These are phyloP conservation scores for Drosophila kohkoa DNA, from an alignment of 1,140 invertebrate species.

Conservation along the genomic window DNA sequence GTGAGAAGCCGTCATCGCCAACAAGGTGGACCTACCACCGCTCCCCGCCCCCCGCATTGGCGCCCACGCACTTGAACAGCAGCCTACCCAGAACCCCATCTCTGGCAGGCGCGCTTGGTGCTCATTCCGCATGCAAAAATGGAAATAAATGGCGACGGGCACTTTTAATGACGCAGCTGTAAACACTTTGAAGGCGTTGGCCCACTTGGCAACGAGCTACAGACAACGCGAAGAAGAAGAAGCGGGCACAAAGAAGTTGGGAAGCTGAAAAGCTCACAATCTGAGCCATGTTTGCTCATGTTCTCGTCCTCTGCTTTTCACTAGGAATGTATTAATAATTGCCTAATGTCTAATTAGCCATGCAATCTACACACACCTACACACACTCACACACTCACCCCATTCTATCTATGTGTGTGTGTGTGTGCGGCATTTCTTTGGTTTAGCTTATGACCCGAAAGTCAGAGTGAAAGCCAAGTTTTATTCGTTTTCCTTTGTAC, in stretches of 20 bases:
- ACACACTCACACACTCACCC: not conserved
- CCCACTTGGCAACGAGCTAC: constrained; percentile 55
- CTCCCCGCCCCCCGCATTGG: not conserved
- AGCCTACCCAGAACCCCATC: constrained; percentile 10
- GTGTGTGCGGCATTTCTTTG: not conserved
- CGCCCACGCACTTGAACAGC: constrained; percentile 3
- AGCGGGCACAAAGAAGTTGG: not conserved
- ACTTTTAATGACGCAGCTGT: constrained; percentile 77
- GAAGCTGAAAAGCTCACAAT: constrained; percentile 25
- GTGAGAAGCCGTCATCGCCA: constrained; percentile 60
- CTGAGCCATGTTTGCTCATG: constrained; percentile 62
- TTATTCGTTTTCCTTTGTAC: not conserved
- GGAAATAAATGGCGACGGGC: constrained; percentile 65
- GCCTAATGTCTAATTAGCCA: constrained; percentile 78
- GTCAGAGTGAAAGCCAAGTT: constrained; percentile 5
- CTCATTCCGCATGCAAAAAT: constrained; percentile 23
- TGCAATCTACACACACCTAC: constrained; percentile 35
- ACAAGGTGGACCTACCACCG: constrained; percentile 26
- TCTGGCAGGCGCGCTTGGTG: not conserved
- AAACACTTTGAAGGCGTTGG: constrained; percentile 73
- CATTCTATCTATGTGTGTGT: not conserved
- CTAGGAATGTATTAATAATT: constrained; percentile 74
- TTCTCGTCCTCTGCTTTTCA: constrained; percentile 24
- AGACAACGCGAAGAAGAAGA: not conserved
- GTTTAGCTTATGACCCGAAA: constrained; percentile 5